Evolutionary conservation across 1,140 invertebrate species (phyloP).

Genomic region (Eupristina koningsbergeri): DNA sequence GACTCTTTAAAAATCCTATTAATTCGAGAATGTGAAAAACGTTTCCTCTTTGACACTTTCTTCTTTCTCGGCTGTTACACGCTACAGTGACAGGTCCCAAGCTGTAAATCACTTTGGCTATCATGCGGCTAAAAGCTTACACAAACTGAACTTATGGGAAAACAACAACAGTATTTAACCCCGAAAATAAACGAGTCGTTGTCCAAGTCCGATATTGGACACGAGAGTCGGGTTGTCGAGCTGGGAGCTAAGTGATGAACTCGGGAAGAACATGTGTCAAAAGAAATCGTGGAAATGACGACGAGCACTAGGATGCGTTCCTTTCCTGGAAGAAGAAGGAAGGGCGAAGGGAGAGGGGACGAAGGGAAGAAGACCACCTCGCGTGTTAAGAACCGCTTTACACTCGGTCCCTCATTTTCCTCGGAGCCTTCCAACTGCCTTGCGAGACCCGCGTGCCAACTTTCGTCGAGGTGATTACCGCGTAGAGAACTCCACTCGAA

Average conservation of each 20-base stretch:
- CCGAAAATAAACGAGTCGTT: slow-evolving; percentile 19
- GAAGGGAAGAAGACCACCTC: slow-evolving; percentile 50
- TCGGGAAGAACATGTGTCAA: not conserved
- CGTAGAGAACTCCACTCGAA: not conserved
- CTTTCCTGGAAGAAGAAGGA: slow-evolving; percentile 12
- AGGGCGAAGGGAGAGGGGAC: not conserved
- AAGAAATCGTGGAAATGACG: not conserved
- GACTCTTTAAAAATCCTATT: no score
- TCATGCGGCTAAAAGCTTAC: not conserved
- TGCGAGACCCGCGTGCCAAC: slow-evolving; percentile 53
- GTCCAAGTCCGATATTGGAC: not conserved
- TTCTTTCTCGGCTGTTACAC: not conserved
- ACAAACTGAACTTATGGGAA: not conserved
- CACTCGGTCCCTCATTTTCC: slow-evolving; percentile 68
- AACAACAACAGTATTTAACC: not conserved
- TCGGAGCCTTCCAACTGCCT: slow-evolving; percentile 55
- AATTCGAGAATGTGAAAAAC: not conserved
- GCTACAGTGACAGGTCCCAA: not conserved
- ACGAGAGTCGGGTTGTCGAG: not conserved
- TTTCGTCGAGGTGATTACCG: no score
- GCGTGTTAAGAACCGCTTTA: slow-evolving; percentile 66
- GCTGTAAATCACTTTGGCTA: not conserved
- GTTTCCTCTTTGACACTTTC: not conserved
- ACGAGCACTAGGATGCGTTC: slow-evolving; percentile 11
- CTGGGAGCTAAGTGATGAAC: no score